A percentile compares a stretch with the other conserved stretches of the same genome.
Evolutionary conservation across 2,888 invertebrate genomes (phyloP).

Genomic region (Lasius platythorax): DNA sequence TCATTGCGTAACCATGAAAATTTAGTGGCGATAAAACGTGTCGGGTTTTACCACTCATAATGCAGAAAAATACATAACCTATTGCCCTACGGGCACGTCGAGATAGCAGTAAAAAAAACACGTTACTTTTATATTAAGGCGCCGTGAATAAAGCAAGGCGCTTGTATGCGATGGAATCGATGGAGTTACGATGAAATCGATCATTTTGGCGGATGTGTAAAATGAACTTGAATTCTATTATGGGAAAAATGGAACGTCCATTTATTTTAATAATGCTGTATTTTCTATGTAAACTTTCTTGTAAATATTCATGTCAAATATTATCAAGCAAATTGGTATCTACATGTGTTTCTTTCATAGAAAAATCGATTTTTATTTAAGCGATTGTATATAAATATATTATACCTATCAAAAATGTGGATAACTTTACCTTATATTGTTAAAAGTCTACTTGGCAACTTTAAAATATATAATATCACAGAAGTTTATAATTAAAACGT

Average conservation of each 20-base stretch:
- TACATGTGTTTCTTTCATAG: neutral
- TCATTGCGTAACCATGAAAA: constrained; percentile 43
- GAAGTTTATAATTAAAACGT: too few relatives aligned
- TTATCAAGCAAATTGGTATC: neutral
- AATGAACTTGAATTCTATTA: neutral
- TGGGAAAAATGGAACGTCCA: neutral
- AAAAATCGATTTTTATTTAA: neutral
- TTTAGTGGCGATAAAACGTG: constrained; percentile 48
- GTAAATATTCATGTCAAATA: neutral
- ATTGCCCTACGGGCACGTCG: constrained; percentile 1
- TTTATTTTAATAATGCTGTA: neutral
- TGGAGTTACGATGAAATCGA: constrained; percentile 9
- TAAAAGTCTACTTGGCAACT: too few relatives aligned
- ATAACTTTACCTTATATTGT: neutral
- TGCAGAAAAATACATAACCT: constrained; percentile 40
- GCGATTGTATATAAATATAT: neutral
- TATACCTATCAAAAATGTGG: neutral
- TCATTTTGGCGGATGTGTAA: neutral
- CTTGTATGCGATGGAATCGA: neutral
- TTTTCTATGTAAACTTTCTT: neutral
- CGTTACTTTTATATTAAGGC: constrained; percentile 30
- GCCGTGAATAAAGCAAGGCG: neutral
- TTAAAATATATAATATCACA: too few relatives aligned
- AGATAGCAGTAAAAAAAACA: constrained; percentile 21
- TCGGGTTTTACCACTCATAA: constrained; percentile 42